Evolutionary conservation across 2,797 vertebrate species (phyloP), one percentile per base, ranked within the genome.

Genomic region (Poeciliopsis turneri): DNA sequence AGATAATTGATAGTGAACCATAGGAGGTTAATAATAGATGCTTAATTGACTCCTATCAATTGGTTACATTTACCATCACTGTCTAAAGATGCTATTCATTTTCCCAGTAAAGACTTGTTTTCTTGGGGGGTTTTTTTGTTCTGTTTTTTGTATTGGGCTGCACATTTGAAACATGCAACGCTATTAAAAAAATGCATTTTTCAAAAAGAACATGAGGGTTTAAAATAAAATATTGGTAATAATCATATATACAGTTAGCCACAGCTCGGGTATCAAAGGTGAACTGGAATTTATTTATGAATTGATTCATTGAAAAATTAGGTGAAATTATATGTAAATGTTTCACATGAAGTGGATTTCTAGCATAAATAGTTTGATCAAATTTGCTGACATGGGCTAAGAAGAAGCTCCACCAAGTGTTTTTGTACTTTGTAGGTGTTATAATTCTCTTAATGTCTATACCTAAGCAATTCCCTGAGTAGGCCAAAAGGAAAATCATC

Each of bases 1-100:
- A 95, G 93, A 95, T 96, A 95, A 96, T 96, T 95, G 95, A 95
- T 95, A 94, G 90, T 93, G 92, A 95, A 93, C 94, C 95, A 94
- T 95, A 94, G 93, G 94, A 94, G 94, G 95, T 96, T 96, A 96
- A 96, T 94, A 95, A 96, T 95, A 94, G 94, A 93, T 93, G 90
- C 95, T 93, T 95, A 96, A 95, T 93, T 94, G 93, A 95, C 94
- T 95, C 86, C 91, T 94, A 94, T 95, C 93, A 94, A 92, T 96
- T 95, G 93, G 90, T 94, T 94, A 94, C 91, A 91, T 87, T 75
- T 88, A 94, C 90, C 83, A 86, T 92, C 88, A 90, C 80, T 88
- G 92, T 88, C 90, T 90, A 53, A 87, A 87, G 76, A 87, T 87
- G 82, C 76, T 81, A 88, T 88, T 90, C 86, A 86, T 74, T 84